Conservation (phyloP, 1,140 invertebrate species). For the Phymorhynchus buccinoides region DNA sequence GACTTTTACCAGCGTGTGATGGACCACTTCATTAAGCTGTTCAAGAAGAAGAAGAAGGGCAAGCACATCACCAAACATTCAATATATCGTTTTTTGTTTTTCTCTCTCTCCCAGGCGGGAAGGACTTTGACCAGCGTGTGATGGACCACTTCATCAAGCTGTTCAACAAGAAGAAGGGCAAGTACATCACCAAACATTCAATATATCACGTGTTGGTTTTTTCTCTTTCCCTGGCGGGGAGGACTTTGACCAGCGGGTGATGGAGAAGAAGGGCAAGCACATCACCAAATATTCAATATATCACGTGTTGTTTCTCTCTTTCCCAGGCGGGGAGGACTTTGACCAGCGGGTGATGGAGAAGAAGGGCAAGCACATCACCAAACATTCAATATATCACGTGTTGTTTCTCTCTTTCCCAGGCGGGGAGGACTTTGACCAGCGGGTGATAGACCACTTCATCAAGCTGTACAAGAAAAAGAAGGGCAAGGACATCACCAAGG, state of each 20-base stretch:
- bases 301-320: not conserved
- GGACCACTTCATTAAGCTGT: slow-evolving; percentile 98
- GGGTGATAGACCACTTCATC: slow-evolving; percentile 99
- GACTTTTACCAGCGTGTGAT: slow-evolving; percentile 99
- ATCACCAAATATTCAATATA: too few relatives aligned
- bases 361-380: too few relatives aligned
- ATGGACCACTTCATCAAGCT: too few relatives aligned
- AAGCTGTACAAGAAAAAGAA: slow-evolving; percentile 99
- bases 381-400: too few relatives aligned
- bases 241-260: too few relatives aligned
- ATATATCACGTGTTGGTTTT: too few relatives aligned
- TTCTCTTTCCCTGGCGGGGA: too few relatives aligned
- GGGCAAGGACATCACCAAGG: slow-evolving; percentile 96
- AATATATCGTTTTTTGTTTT: slow-evolving; percentile 94
- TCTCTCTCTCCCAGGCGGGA: too few relatives aligned
- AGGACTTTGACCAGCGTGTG: too few relatives aligned
- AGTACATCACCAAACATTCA: too few relatives aligned
- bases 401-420: slow-evolving; percentile 78
- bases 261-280: too few relatives aligned
- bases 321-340: slow-evolving; percentile 95
- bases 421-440: slow-evolving; percentile 98
- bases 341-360: slow-evolving; percentile 99
- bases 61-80: slow-evolving; percentile 96
- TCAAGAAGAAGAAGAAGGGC: slow-evolving; percentile 99
- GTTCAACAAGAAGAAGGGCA: too few relatives aligned